These are phyloP conservation scores for Yponomeuta plumbellus DNA, from an alignment of 2,888 invertebrate species.

Conservation along the genomic window DNA sequence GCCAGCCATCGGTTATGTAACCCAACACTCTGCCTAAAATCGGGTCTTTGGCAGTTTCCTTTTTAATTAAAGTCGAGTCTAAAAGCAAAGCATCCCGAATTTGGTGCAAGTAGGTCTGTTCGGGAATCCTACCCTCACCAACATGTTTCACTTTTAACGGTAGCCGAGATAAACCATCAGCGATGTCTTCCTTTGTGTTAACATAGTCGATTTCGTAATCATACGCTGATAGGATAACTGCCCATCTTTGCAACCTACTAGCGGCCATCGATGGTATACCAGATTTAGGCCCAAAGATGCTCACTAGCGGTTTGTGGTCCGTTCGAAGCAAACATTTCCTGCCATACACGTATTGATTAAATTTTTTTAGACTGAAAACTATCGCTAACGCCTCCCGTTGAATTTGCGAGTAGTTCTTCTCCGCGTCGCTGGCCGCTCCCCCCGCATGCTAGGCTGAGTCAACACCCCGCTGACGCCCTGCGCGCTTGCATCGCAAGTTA, in stretches of 20 bases:
- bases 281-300: too few relatives aligned
- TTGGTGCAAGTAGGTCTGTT: constrained; percentile 15
- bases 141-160: neutral
- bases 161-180: constrained; percentile 20
- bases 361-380: constrained; percentile 14
- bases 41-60: neutral
- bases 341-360: constrained; percentile 16
- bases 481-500: too few relatives aligned
- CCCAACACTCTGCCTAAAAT: constrained; percentile 14
- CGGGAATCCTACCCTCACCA: neutral
- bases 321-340: neutral
- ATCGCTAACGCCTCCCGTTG: constrained; percentile 1
- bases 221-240: too few relatives aligned
- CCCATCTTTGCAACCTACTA: too few relatives aligned
- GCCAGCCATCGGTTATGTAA: constrained; percentile 17
- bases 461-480: too few relatives aligned
- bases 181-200: neutral
- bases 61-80: neutral
- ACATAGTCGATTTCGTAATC: neutral
- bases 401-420: too few relatives aligned
- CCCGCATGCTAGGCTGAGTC: too few relatives aligned
- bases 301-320: too few relatives aligned
- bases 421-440: too few relatives aligned
- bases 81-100: constrained; percentile 5
- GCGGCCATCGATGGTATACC: too few relatives aligned